Evolutionary conservation across 2,797 vertebrate genomes (phyloP).

Genomic region (Hylomyscus alleni): DNA sequence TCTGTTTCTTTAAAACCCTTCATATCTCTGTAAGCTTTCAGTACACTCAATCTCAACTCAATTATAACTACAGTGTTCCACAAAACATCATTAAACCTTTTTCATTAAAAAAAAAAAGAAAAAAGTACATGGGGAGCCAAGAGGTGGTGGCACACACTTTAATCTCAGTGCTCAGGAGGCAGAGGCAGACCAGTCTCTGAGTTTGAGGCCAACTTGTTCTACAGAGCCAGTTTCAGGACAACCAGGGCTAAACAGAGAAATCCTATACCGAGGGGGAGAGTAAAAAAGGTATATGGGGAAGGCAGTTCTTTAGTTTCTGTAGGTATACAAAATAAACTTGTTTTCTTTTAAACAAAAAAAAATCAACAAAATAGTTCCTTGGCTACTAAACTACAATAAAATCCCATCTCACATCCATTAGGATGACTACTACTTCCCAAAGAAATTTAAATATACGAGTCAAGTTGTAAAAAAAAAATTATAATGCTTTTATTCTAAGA

Average conservation of each 20-base stretch:
- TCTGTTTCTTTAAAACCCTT: background rate
- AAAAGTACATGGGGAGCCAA: background rate
- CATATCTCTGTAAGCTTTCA: background rate
- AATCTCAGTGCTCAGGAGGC: background rate
- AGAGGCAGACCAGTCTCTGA: background rate
- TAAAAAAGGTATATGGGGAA: background rate
- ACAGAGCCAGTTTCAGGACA: background rate
- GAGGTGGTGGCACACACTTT: background rate
- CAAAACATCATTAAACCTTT: background rate
- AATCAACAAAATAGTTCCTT: background rate
- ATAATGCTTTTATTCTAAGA: background rate
- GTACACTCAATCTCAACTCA: slow-evolving; percentile 9
- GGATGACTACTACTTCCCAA: background rate
- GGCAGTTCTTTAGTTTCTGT: background rate
- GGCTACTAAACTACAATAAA: background rate
- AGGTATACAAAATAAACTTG: background rate
- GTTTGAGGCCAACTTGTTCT: background rate
- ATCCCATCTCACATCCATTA: background rate
- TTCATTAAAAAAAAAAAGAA: background rate
- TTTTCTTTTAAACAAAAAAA: background rate
- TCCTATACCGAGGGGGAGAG: background rate
- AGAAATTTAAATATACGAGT: background rate
- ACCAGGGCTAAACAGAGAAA: background rate
- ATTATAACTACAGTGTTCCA: background rate
- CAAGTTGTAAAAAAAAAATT: slow-evolving; percentile 45